Percentiles rank a stretch among this genome's conserved stretches.
phyloP scores from a whole-genome alignment of 1,140 invertebrate species.

The Lepidotrigona ventralis region DNA sequence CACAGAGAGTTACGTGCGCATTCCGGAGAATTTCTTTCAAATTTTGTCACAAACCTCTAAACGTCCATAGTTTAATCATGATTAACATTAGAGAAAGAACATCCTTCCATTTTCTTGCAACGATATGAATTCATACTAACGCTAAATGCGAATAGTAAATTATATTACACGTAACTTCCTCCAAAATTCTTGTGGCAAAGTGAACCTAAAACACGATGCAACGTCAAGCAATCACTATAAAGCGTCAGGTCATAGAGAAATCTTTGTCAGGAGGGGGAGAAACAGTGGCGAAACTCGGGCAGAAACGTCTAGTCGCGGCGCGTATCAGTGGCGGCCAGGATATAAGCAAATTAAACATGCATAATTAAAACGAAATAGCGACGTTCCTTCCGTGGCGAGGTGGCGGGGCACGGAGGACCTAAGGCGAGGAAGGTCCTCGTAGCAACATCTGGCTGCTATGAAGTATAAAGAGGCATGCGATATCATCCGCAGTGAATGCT shows the following conservation, averaged over 20 bases:
- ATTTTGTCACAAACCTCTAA: neutral
- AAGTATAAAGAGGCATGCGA: constrained; percentile 79
- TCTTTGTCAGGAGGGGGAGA: constrained; percentile 2
- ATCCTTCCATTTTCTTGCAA: too few relatives aligned
- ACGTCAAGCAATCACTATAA: neutral
- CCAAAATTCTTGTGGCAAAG: neutral
- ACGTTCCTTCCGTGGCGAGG: constrained; percentile 59
- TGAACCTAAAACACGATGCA: neutral
- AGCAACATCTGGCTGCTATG: constrained; percentile 79
- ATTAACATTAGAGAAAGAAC: neutral
- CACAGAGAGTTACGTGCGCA: too few relatives aligned
- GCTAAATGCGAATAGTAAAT: neutral
- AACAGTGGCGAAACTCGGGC: neutral
- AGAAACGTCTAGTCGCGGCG: constrained; percentile 28
- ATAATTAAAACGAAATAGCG: constrained; percentile 76
- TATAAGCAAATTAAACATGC: constrained; percentile 79
- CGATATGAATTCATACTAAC: too few relatives aligned
- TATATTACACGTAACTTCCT: neutral
- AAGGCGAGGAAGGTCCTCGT: constrained; percentile 64
- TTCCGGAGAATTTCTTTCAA: too few relatives aligned
- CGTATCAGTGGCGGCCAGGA: constrained; percentile 58
- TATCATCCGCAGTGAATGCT: constrained; percentile 79
- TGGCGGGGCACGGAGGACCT: constrained; percentile 51
- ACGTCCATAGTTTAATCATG: neutral
- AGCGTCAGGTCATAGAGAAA: neutral